Evolutionary conservation across 2,888 invertebrate species (phyloP), one percentile per base, ranked within the genome.

Genomic region (Aspidapion aeneum): DNA sequence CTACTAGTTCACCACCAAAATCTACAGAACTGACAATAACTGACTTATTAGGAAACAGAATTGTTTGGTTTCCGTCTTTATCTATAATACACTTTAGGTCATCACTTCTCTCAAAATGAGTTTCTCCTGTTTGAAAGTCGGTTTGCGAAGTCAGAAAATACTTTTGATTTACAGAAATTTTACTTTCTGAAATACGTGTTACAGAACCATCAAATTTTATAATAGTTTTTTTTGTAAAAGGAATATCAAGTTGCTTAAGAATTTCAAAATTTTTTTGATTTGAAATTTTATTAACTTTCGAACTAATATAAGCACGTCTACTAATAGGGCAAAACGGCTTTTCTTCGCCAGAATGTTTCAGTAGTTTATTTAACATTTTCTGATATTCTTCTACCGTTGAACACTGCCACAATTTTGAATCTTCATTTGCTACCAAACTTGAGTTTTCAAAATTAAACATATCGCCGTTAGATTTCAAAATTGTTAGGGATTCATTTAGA

Each of bases 391-490:
- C 63, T 5, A 69, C 55, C 1, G 63, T 68, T 55, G 66, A 63
- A 35, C 72, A 72, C 20, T 65, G 68, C 19, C 67, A 71, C 18
- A 57, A 57, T 48, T 66, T 68, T 2, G 67, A 20, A 1, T 54
- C 56, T n/a, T 62, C 66, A 18, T 64, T 64, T 7, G 62, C 62
- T 0, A 61, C 61, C 17, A 63, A 63, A 19, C 65, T 66, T 12
- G 70, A 68, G 48, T 72, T 72, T 51, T 70, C 69, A 60, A 72
- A 72, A 17, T 66, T 35, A n/a, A 74, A 65, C 20, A 67, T 69
- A 55, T 73, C 73, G 1, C 75, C 75, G 19, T 72, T 73, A 2
- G 72, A 70, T 65, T 70, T 72, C 5, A 72, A 64, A 21, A 74
- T 67, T 2, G 61, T 71, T 3, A 73, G 69, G 2, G 69, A 67